Evolutionary conservation across 1,140 invertebrate genomes (phyloP).

Genomic region (Lepidurus arcticus): DNA sequence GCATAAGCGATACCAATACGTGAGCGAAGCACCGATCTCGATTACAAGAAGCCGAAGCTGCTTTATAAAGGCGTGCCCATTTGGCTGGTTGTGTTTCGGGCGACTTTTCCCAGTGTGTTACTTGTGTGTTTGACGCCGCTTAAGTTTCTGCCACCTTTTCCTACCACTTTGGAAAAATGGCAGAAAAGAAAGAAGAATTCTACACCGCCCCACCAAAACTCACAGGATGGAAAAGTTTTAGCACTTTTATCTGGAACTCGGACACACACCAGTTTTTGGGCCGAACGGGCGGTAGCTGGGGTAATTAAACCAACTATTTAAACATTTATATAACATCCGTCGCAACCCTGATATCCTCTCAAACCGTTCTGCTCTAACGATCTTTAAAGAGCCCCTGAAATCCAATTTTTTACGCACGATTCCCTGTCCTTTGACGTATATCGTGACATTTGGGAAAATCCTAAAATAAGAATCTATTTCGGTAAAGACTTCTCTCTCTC

Average conservation of each 20-base stretch:
- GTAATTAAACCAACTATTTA: conserved; percentile 55
- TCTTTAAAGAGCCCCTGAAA: background rate
- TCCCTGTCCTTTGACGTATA: too few species aligned
- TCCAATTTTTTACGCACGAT: too few species aligned
- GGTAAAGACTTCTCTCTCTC: too few species aligned
- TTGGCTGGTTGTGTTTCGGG: background rate
- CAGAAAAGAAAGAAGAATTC: conserved; percentile 46
- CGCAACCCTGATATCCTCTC: background rate
- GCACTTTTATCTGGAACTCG: conserved; percentile 76
- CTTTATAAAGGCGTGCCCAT: conserved; percentile 18
- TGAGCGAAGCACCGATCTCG: background rate
- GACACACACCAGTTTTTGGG: conserved; percentile 81
- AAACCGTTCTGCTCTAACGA: background rate
- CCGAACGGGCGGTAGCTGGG: conserved; percentile 80
- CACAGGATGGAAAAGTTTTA: conserved; percentile 76
- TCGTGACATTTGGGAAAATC: too few species aligned
- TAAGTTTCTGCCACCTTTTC: conserved; percentile 15
- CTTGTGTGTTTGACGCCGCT: background rate
- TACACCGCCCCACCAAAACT: conserved; percentile 60
- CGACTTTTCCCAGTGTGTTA: background rate
- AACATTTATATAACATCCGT: background rate
- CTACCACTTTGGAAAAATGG: conserved; percentile 36
- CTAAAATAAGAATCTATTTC: too few species aligned
- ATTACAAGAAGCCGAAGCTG: background rate
- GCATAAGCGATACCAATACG: too few species aligned